phyloP scores from a whole-genome alignment of 1,140 invertebrate genomes.

The Aporrectodea caliginosa region DNA sequence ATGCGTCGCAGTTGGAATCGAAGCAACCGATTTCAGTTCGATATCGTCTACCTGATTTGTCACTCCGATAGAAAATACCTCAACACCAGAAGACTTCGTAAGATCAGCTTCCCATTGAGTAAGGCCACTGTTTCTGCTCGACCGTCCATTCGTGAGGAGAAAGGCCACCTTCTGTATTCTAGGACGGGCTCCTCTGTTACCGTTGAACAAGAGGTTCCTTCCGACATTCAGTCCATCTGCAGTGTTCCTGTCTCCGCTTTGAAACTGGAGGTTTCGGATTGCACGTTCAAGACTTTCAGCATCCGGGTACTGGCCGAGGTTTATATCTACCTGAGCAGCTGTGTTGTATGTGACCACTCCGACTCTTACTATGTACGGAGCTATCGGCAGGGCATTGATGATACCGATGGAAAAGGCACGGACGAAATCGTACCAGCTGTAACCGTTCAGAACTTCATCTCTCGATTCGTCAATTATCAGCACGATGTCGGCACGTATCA shows the following conservation, averaged over 20 bases:
- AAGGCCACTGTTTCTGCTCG: neutral
- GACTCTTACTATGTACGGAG: neutral
- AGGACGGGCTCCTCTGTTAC: neutral
- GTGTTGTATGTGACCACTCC: neutral
- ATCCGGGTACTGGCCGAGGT: neutral
- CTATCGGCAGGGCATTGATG: neutral
- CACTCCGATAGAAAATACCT: neutral
- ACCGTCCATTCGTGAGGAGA: neutral
- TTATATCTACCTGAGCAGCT: neutral
- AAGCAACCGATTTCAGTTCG: slow-evolving; percentile 6
- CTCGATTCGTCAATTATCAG: neutral
- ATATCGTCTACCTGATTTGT: slow-evolving; percentile 19
- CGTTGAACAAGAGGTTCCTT: neutral
- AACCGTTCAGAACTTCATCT: neutral
- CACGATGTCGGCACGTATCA: neutral
- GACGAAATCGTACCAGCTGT: neutral
- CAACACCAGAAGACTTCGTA: neutral
- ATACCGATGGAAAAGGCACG: neutral
- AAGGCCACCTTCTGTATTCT: neutral
- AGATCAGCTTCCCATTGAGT: neutral
- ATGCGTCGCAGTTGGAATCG: neutral
- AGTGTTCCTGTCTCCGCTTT: neutral
- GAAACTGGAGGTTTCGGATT: neutral
- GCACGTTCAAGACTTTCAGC: neutral
- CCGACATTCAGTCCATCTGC: neutral